Base-by-base conservation (phyloP, 2,888 invertebrate species). In the Dolichomitus sp. region DNA sequence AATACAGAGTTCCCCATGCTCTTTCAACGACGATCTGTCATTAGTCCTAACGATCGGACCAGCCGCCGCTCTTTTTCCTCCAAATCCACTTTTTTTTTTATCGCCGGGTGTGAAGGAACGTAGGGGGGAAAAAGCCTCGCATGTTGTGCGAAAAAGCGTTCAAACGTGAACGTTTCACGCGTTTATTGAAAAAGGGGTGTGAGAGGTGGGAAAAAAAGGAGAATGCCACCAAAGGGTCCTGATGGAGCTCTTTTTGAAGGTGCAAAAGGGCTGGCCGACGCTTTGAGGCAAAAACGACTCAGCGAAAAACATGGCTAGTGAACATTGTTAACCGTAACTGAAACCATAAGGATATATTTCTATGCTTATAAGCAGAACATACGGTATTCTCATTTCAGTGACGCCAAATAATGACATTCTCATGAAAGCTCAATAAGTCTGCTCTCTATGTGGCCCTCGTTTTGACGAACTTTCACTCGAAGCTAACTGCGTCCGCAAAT, bases 401-500 rank as follows among this genome's bases (percentile, higher is more conserved):
- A 30, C 4, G 30, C 27, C n/a, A 17, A 7, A 14, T n/a, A 23
- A 69, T 45, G 45, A 6, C 27, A 11, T 37, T 37, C 12, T 52
- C 57, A 4, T 27, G 9, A 11, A 57, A 54, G 54, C 30, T 54
- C 42, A 57, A 23, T 42, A 6, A 57, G 42, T 27, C 45, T 45
- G 37, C 59, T 57, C 54, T 23, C 23, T 33, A 4, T 6, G 27
- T 12, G 70, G 45, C 4, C 42, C 40, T 57, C 17, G 59, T 59
- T 59, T 82, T 65, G 54, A 52, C 70, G 77, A 84, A 74, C 77
- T 86, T 82, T 86, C 80, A 85, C 85, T 83, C 82, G 59, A 72
- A 82, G 66, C 84, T 75, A 81, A 83, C 83, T 81, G 68, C 54
- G 59, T 17, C 27, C 68, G 68, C 69, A 79, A 79, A 79, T 57